phyloP scores from a whole-genome alignment of 2,113 vertebrate genomes.

The Columbina picui region DNA sequence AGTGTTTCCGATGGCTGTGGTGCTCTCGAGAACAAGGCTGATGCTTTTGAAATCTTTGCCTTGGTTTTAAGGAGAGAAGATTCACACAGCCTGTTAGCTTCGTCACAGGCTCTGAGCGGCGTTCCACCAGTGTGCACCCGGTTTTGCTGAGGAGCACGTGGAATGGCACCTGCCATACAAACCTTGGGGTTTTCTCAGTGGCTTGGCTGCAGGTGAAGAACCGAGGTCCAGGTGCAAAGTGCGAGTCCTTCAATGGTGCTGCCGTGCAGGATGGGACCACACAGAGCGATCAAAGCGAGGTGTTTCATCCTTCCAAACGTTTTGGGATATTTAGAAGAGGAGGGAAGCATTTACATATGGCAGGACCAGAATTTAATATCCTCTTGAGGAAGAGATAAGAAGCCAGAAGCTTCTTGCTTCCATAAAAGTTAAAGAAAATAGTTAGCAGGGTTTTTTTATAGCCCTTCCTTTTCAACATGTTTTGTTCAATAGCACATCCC shows the following conservation, averaged over 20 bases:
- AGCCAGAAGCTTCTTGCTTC: neutral
- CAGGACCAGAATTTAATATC: neutral
- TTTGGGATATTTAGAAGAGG: neutral
- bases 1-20: neutral
- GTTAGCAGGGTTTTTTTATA: neutral
- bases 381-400: neutral
- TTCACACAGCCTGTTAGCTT: neutral
- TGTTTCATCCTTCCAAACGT: neutral
- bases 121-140: neutral
- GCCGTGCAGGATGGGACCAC: neutral
- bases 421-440: neutral
- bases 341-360: neutral
- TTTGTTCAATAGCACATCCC: neutral
- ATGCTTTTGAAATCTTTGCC: neutral
- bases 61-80: neutral
- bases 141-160: neutral
- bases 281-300: rapidly evolving
- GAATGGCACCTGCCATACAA: neutral
- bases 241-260: neutral
- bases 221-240: too few species aligned
- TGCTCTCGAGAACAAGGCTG: neutral
- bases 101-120: neutral
- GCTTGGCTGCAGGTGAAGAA: neutral
- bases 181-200: neutral
- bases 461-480: neutral